Percentiles rank a stretch among this genome's conserved stretches.
These are phyloP conservation scores for Platyscapa corneri DNA, from an alignment of 1,140 invertebrate genomes.

Conservation along the genomic window DNA sequence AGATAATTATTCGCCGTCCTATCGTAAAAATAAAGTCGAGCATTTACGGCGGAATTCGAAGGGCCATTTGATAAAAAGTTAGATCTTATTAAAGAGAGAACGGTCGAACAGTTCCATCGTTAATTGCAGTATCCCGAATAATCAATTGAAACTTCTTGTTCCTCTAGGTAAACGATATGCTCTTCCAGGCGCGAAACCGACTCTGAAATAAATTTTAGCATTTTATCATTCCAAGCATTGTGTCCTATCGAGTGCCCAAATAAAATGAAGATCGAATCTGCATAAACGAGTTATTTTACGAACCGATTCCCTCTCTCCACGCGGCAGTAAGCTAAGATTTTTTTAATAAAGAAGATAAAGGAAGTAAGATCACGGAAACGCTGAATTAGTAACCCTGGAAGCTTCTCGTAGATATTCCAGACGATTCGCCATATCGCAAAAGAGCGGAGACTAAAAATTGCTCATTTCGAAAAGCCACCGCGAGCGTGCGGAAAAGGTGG, in stretches of 20 bases:
- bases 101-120: not conserved
- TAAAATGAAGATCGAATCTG: constrained; percentile 12
- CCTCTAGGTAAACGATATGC: not conserved
- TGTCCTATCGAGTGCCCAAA: not conserved
- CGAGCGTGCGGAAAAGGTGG: not conserved
- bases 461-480: not conserved
- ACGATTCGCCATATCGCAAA: not conserved
- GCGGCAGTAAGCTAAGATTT: not conserved
- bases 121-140: not conserved
- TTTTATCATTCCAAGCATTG: constrained; percentile 7
- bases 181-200: not conserved
- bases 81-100: not conserved
- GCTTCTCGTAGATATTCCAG: not conserved
- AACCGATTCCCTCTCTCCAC: not conserved
- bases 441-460: constrained; percentile 3
- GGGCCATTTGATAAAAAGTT: not conserved
- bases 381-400: not conserved
- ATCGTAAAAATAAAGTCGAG: not conserved
- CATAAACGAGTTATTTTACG: not conserved
- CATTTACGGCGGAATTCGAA: not conserved
- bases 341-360: not conserved
- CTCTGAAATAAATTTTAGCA: not conserved
- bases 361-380: not conserved
- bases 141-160: constrained; percentile 4
- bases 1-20: not conserved